Evolutionary conservation across 2,113 vertebrate genomes (phyloP).

Genomic region (Leucopsar rothschildi): DNA sequence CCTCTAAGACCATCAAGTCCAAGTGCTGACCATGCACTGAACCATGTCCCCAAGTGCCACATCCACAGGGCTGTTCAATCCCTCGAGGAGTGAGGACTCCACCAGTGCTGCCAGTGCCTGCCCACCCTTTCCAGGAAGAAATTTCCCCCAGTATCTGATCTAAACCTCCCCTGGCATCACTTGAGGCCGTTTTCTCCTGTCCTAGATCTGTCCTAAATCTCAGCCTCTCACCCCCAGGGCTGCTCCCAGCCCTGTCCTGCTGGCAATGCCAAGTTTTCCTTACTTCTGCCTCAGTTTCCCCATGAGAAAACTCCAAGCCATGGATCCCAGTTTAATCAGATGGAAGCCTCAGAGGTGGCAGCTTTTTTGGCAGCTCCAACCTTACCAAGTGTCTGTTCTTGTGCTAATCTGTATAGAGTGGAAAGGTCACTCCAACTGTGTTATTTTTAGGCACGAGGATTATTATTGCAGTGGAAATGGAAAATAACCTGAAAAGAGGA

Average conservation of each 20-base stretch:
- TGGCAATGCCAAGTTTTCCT: background rate
- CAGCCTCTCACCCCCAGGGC: rapidly evolving
- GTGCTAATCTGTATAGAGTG: background rate
- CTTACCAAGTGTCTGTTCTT: background rate
- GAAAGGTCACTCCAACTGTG: background rate
- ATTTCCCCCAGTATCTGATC: background rate
- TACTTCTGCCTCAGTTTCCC: background rate
- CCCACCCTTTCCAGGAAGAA: background rate
- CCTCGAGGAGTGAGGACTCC: background rate
- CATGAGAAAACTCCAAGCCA: background rate
- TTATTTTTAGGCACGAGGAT: background rate
- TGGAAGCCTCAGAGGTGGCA: background rate
- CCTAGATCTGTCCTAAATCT: background rate
- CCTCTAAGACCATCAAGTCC: background rate
- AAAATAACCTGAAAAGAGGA: background rate
- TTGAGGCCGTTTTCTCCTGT: background rate
- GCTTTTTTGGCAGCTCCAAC: background rate
- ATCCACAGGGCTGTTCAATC: background rate
- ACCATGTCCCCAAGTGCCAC: background rate
- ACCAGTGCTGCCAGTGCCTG: no score
- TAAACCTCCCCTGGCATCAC: background rate
- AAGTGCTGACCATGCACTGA: background rate
- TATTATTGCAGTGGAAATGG: background rate
- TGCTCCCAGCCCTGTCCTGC: background rate
- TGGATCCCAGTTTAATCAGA: background rate